Conservation (phyloP, 2,888 invertebrate genomes). For the Leptopterna dolabrata region DNA sequence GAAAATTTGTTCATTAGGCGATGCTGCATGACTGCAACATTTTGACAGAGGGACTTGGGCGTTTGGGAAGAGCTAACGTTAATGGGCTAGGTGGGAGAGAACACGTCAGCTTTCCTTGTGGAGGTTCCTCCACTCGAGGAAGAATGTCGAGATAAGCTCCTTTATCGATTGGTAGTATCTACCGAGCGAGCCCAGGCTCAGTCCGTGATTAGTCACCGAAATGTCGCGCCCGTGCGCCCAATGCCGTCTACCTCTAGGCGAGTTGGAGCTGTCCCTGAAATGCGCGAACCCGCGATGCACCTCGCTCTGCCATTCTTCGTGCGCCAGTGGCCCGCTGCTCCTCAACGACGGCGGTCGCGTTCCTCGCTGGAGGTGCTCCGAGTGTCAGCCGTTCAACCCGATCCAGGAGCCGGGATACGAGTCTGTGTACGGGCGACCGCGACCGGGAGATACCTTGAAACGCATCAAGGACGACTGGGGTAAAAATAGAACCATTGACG, state of each 20-base stretch:
- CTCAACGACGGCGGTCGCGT: conserved; percentile 37
- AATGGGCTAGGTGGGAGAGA: neutral
- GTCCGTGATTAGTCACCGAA: conserved; percentile 19
- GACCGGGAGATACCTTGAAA: conserved; percentile 10
- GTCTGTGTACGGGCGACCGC: conserved; percentile 34
- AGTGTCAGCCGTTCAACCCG: neutral
- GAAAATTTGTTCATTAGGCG: no score
- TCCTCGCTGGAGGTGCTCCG: conserved; percentile 30
- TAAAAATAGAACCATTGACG: conserved; percentile 14
- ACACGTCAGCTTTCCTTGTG: conserved; percentile 25
- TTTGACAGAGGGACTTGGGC: no score
- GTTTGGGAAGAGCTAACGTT: neutral
- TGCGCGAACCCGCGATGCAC: conserved; percentile 46
- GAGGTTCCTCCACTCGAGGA: conserved; percentile 4
- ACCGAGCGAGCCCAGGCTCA: neutral
- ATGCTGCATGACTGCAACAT: no score
- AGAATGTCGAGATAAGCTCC: conserved; percentile 49
- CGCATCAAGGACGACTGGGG: conserved; percentile 2
- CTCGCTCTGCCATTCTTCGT: conserved; percentile 27
- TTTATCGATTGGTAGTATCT: conserved; percentile 40
- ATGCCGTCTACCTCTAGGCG: conserved; percentile 6
- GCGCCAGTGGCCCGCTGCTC: conserved; percentile 2
- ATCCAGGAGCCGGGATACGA: neutral
- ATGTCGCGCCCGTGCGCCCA: conserved; percentile 30
- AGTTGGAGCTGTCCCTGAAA: conserved; percentile 15